Evolutionary conservation across 2,888 invertebrate species (phyloP).

Genomic region (Sisyra terminalis): DNA sequence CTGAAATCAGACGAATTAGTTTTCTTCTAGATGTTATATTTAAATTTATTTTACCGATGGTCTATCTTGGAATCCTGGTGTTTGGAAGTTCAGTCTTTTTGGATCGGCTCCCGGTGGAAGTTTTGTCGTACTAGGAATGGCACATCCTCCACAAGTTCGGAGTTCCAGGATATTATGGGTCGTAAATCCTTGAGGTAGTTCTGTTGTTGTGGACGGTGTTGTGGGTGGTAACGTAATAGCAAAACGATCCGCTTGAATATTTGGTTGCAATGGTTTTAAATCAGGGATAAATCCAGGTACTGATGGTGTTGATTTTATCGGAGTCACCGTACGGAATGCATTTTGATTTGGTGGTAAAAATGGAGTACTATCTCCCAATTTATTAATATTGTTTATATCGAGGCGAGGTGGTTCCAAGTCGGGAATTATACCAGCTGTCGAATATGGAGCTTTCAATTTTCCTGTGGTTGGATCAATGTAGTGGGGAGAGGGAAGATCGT

Average conservation of each 20-base stretch:
- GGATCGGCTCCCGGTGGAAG: constrained; percentile 16
- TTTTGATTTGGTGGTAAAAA: background rate
- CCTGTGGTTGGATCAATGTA: no score
- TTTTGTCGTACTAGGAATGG: constrained; percentile 34
- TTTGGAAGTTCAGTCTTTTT: constrained; percentile 17
- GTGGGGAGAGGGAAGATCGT: no score
- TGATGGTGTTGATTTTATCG: background rate
- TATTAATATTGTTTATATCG: no score
- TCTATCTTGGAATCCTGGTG: constrained; percentile 16
- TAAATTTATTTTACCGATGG: constrained; percentile 2
- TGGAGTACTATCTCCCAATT: no score
- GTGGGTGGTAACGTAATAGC: background rate
- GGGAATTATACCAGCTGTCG: no score
- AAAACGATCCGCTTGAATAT: background rate
- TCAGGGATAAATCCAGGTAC: background rate
- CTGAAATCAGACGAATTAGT: no score
- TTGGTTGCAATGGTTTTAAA: background rate
- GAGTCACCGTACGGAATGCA: background rate
- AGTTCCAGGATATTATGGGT: constrained; percentile 25
- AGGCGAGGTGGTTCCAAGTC: no score
- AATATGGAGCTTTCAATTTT: no score
- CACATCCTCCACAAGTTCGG: constrained; percentile 40
- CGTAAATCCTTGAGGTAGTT: constrained; percentile 15
- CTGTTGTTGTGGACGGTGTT: constrained; percentile 1
- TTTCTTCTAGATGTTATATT: background rate